Evolutionary conservation across 53 echinoderm and acorn worm genomes (phyloP).

Genomic region (Holothuria leucospilota): DNA sequence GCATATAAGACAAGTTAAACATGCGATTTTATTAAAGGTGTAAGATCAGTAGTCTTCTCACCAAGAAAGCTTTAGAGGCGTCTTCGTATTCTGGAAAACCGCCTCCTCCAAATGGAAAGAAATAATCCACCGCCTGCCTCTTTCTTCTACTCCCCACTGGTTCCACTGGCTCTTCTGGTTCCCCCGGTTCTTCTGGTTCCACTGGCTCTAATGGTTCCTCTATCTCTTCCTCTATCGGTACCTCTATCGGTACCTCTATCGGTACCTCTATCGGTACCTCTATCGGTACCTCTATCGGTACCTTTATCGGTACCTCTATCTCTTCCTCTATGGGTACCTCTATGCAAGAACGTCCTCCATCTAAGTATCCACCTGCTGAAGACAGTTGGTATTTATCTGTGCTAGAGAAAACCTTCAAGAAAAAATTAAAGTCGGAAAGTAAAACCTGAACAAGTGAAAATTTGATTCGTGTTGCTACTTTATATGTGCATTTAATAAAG

Average conservation of each 20-base stretch:
- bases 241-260: constrained; percentile 41
- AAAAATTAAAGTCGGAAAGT: background rate
- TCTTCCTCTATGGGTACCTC: constrained; percentile 47
- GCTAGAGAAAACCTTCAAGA: constrained; percentile 65
- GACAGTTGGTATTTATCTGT: constrained; percentile 71
- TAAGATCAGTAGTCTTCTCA: background rate
- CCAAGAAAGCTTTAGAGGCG: constrained; percentile 77
- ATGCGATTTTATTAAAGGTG: too few relatives aligned
- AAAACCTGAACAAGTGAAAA: background rate
- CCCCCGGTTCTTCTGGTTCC: background rate
- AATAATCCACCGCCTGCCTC: background rate
- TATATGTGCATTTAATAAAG: too few relatives aligned
- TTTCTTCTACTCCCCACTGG: background rate
- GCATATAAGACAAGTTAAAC: too few relatives aligned
- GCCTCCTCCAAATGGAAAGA: background rate
- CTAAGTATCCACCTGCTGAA: constrained; percentile 66
- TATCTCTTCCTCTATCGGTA: constrained; percentile 48
- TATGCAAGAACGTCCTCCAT: constrained; percentile 30
- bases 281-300: constrained; percentile 49
- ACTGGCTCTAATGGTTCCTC: background rate
- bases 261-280: background rate
- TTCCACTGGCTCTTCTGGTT: background rate
- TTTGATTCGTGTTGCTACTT: too few relatives aligned
- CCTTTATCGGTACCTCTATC: background rate
- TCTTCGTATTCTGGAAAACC: constrained; percentile 55